Evolutionary conservation across 1,140 invertebrate genomes (phyloP).

Genomic region (Drosophila ficusphila): DNA sequence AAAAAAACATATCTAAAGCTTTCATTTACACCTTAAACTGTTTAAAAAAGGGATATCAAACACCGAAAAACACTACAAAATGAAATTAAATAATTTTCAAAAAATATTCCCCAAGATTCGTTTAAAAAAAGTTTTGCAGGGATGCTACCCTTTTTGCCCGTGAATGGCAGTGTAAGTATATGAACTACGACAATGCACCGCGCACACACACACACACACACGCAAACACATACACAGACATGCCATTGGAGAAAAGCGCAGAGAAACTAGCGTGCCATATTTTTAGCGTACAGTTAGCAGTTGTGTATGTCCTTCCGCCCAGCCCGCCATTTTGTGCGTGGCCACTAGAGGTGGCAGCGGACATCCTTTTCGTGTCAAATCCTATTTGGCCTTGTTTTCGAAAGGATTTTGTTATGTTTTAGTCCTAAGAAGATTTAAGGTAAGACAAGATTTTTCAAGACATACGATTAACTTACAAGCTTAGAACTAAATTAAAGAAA

Average conservation of each 20-base stretch:
- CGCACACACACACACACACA: not conserved
- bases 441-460: too few relatives aligned
- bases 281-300: constrained; percentile 71
- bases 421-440: too few relatives aligned
- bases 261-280: constrained; percentile 56
- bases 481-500: too few relatives aligned
- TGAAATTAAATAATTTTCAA: too few relatives aligned
- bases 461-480: too few relatives aligned
- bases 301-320: constrained; percentile 5
- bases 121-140: not conserved
- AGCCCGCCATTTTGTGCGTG: constrained; percentile 1
- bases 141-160: constrained; percentile 12
- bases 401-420: too few relatives aligned
- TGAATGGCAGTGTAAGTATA: constrained; percentile 4
- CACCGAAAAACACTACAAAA: too few relatives aligned
- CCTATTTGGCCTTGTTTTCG: too few relatives aligned
- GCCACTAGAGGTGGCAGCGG: not conserved
- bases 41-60: too few relatives aligned
- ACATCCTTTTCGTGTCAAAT: not conserved
- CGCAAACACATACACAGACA: constrained; percentile 2
- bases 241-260: constrained; percentile 11
- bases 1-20: too few relatives aligned
- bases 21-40: too few relatives aligned
- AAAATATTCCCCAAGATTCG: constrained; percentile 1
- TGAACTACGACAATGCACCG: constrained; percentile 27